Evolutionary conservation across 2,797 vertebrate species (phyloP).

Genomic region (Coranthus polyacanthus): DNA sequence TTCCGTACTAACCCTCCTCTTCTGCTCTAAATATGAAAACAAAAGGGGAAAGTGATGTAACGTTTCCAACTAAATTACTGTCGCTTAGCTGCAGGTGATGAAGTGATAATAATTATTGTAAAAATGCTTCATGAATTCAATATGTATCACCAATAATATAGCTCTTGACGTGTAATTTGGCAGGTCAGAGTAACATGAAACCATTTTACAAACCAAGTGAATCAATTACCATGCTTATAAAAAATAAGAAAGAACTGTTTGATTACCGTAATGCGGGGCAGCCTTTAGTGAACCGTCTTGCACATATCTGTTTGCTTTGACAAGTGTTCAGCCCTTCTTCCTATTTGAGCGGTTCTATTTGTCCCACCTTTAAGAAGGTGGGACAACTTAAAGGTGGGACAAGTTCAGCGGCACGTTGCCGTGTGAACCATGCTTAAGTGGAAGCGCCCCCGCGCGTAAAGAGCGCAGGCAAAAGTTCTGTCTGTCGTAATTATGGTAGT

Average conservation of each 20-base stretch:
- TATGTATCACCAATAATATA: neutral
- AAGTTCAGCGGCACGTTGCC: constrained; percentile 10
- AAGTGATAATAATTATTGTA: neutral
- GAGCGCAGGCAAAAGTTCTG: neutral
- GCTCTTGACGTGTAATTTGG: neutral
- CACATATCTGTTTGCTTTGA: constrained; percentile 12
- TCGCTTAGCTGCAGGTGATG: neutral
- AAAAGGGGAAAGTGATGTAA: constrained; percentile 33
- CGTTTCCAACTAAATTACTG: constrained; percentile 15
- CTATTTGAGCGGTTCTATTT: no score
- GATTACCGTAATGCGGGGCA: constrained; percentile 52
- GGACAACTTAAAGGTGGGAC: constrained; percentile 19
- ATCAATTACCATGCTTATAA: neutral
- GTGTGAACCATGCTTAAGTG: constrained; percentile 18
- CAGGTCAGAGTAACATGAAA: neutral
- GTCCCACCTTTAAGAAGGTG: constrained; percentile 37
- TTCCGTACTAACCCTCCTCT: constrained; percentile 34
- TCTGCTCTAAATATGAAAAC: constrained; percentile 30
- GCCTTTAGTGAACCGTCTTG: neutral
- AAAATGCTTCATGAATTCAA: neutral
- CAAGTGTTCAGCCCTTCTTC: neutral
- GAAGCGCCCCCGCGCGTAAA: constrained; percentile 14
- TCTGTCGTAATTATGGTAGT: constrained; percentile 9
- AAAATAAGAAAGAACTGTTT: constrained; percentile 9
- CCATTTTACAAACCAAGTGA: neutral